Percentiles rank a stretch among this genome's conserved stretches.
These are phyloP conservation scores for Urocolius indicus DNA, from an alignment of 2,113 vertebrate species.

Conservation along the genomic window DNA sequence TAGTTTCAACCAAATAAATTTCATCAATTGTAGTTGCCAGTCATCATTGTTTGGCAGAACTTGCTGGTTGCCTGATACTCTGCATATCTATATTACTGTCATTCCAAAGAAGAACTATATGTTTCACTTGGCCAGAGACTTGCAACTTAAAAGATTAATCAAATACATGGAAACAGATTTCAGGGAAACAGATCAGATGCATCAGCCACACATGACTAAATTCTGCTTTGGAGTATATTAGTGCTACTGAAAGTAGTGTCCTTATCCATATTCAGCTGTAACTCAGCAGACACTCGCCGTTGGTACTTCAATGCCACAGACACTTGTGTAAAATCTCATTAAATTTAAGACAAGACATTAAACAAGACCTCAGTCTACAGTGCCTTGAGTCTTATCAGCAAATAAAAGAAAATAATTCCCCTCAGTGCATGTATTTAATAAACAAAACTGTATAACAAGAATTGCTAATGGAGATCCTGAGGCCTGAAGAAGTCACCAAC, in stretches of 20 bases:
- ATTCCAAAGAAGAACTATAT: neutral
- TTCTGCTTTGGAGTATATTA: neutral
- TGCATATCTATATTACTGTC: neutral
- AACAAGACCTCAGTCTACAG: slow-evolving; percentile 43
- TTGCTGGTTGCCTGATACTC: neutral
- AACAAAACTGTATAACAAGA: slow-evolving; percentile 53
- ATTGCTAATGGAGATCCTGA: slow-evolving; percentile 52
- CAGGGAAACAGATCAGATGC: neutral
- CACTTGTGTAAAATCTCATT: neutral
- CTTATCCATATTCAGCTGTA: neutral
- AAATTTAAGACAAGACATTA: slow-evolving; percentile 34
- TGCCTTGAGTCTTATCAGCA: slow-evolving; percentile 30
- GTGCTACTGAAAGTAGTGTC: neutral
- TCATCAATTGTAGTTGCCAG: neutral
- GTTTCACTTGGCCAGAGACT: neutral
- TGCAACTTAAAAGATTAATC: slow-evolving; percentile 20
- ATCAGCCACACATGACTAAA: neutral
- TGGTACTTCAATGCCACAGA: neutral
- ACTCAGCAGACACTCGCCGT: neutral
- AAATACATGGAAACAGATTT: slow-evolving; percentile 6
- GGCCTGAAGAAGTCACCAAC: neutral
- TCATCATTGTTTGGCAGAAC: neutral
- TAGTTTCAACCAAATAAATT: slow-evolving; percentile 15
- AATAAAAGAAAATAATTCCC: slow-evolving; percentile 67
- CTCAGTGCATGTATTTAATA: slow-evolving; percentile 69